Percentiles rank a stretch among this genome's conserved stretches.
Evolutionary conservation across 2,888 invertebrate species (phyloP).

Genomic region (Acleris holmiana): DNA sequence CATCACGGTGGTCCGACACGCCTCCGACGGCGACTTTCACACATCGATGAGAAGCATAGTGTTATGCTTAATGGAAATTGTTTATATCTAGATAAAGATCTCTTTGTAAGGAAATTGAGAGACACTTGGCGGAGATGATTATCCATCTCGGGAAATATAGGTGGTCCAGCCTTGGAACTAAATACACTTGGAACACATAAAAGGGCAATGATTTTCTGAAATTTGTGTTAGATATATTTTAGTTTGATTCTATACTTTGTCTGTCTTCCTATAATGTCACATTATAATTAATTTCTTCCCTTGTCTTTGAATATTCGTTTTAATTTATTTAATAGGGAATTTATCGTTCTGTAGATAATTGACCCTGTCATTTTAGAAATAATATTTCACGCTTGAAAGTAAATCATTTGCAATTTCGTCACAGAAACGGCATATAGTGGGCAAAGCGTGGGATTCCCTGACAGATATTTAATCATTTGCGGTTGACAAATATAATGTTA

Average conservation of each 20-base stretch:
- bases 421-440: slow-evolving; percentile 36
- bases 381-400: slow-evolving; percentile 25
- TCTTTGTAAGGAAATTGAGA: background rate
- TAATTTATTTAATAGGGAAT: no score
- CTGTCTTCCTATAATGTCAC: no score
- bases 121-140: background rate
- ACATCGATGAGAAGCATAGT: slow-evolving; percentile 20
- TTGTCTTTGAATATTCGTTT: background rate
- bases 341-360: background rate
- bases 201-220: no score
- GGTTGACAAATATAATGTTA: slow-evolving; percentile 54
- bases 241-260: no score
- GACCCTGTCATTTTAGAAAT: slow-evolving; percentile 19
- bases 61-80: slow-evolving; percentile 19
- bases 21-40: slow-evolving; percentile 32
- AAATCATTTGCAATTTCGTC: slow-evolving; percentile 34
- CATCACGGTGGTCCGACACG: slow-evolving; percentile 33
- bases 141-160: no score
- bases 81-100: slow-evolving; percentile 6
- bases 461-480: slow-evolving; percentile 48
- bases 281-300: background rate
- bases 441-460: slow-evolving; percentile 48
- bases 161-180: no score
- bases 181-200: no score
- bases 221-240: no score